Evolutionary conservation across 2,888 invertebrate genomes (phyloP), one percentile per base, ranked within the genome.

Genomic region (Melipona beecheii): DNA sequence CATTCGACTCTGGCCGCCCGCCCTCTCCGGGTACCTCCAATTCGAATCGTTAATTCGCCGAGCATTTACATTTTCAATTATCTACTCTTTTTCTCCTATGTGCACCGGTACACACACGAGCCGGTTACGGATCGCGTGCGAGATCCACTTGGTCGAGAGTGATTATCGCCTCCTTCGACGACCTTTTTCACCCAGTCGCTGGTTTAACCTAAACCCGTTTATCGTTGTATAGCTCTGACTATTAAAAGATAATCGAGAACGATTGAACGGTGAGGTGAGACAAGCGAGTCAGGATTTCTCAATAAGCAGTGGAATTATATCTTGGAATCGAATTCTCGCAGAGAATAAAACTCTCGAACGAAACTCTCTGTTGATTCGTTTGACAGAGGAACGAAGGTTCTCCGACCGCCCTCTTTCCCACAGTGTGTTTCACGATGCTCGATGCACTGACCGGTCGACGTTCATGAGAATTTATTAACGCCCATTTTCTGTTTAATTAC

Each of bases 51-150:
- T 90, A 89, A 91, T 91, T 90, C 83, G 86, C 79, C 81, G 78
- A 71, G 86, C 91, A 91, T 92, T 92, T 91, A 88, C 91, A 92
- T 92, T 92, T 92, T 91, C 91, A 90, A 92, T 92, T 90, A 91
- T 85, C 86, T 90, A 91, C 85, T 86, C 81, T 80, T 78, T 83
- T 78, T 66, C 64, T 21, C 2, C 36, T 52, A 64, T 21, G 58
- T 19, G 13, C 27, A 50, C 64, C 68, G n/a, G 27, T 43, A 75
- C 11, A 56, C 11, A 56, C 62, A 31, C 54, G 66, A 50, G 13
- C 31, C 27, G 52, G 15, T 9, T 27, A n/a, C n/a, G n/a, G 58
- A 49, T 74, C 86, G 60, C 54, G 52, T n/a, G 83, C 70, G 79
- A 72, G 75, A 70, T 64, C 60, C 62, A 27, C 60, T 62, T 49